These are phyloP conservation scores for Etheostoma nigrum DNA, from an alignment of 2,797 vertebrate species.

Conservation along the genomic window DNA sequence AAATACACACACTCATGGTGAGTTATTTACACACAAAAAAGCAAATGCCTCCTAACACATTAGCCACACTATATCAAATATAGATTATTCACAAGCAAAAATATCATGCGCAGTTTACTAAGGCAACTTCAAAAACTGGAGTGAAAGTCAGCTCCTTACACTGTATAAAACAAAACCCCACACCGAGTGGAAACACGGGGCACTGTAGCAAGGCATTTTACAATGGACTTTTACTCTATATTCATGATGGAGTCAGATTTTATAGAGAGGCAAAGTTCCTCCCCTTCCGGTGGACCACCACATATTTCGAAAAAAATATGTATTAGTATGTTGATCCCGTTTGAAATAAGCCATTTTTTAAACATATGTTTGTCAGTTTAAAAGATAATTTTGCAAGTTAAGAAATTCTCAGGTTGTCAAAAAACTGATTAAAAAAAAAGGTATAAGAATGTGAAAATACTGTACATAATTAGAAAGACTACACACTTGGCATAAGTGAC, in stretches of 20 bases:
- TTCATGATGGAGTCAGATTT: slow-evolving; percentile 26
- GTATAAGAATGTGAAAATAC: no score
- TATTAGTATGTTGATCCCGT: no score
- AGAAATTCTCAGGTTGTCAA: no score
- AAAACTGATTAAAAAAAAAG: no score
- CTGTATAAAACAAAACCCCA: slow-evolving; percentile 37
- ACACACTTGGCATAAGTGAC: no score
- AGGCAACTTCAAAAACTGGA: slow-evolving; percentile 76
- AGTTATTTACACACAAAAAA: slow-evolving; percentile 70
- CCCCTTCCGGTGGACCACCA: no score
- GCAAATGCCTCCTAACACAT: slow-evolving; percentile 58
- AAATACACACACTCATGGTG: slow-evolving; percentile 50
- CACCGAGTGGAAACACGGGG: slow-evolving; percentile 8
- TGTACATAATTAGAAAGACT: no score
- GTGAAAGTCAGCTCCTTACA: slow-evolving; percentile 56
- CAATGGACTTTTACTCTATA: background rate
- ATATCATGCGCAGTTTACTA: slow-evolving; percentile 78
- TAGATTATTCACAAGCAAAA: slow-evolving; percentile 70
- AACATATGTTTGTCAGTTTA: no score
- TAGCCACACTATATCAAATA: slow-evolving; percentile 67
- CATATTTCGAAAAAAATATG: no score
- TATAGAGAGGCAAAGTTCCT: background rate
- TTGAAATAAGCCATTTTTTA: no score
- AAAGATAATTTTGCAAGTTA: no score
- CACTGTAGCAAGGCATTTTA: slow-evolving; percentile 41